Conservation (phyloP, 2,113 vertebrate genomes). For the Mohoua ochrocephala region DNA sequence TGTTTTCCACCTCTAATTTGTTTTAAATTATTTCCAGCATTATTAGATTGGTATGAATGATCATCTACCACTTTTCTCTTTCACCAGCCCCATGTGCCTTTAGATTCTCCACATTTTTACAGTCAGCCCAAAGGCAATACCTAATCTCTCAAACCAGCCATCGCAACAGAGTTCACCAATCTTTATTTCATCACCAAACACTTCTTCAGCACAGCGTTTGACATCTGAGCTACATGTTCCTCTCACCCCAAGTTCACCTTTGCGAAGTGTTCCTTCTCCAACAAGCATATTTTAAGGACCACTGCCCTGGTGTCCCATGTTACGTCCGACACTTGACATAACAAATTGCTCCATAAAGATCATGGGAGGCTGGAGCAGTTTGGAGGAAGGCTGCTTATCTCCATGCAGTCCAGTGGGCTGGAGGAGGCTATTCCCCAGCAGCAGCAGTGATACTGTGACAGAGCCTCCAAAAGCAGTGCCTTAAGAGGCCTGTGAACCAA, state of each 20-base stretch:
- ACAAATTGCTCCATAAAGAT: neutral
- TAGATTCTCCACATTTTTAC: neutral
- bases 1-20: neutral
- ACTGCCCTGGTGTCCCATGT: neutral
- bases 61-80: neutral
- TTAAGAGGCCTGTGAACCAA: neutral
- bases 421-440: neutral
- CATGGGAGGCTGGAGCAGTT: neutral
- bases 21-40: neutral
- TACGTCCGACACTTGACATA: neutral
- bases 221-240: neutral
- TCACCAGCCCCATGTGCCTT: neutral
- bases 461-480: neutral
- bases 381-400: neutral
- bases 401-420: neutral
- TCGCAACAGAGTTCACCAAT: neutral
- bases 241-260: neutral
- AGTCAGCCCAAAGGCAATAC: neutral
- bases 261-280: neutral
- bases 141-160: neutral
- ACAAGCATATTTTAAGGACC: neutral
- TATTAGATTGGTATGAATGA: neutral
- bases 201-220: neutral
- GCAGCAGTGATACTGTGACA: neutral
- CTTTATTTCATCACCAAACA: neutral